Evolutionary conservation across 2,888 invertebrate species (phyloP).

Genomic region (Lithophane socia): DNA sequence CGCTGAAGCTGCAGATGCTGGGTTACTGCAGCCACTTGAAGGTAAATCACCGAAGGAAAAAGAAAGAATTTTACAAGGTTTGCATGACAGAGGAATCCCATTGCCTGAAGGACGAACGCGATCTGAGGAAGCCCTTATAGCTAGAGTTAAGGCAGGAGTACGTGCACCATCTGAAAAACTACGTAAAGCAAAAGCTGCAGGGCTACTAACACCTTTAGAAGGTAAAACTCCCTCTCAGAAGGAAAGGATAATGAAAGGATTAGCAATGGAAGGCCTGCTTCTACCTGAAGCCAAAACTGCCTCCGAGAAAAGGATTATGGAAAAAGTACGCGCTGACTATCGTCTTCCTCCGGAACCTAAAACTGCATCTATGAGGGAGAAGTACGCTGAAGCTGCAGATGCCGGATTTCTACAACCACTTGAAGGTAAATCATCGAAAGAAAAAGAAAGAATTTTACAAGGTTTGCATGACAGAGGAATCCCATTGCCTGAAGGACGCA

Average conservation of each 20-base stretch:
- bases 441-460: slow-evolving; percentile 17
- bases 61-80: too few species aligned
- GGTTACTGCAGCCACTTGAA: too few species aligned
- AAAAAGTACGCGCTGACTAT: neutral
- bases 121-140: neutral
- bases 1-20: too few species aligned
- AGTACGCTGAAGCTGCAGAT: slow-evolving; percentile 11
- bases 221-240: neutral
- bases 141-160: neutral
- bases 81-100: too few species aligned
- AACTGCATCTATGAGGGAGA: neutral
- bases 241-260: neutral
- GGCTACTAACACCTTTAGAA: neutral
- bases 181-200: neutral
- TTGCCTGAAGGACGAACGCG: neutral
- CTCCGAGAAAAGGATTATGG: neutral
- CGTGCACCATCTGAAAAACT: neutral
- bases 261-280: slow-evolving; percentile 8
- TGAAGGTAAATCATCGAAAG: slow-evolving; percentile 15
- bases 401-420: slow-evolving; percentile 4
- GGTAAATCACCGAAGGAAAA: too few species aligned
- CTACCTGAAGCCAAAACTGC: neutral
- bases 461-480: slow-evolving; percentile 28
- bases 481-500: slow-evolving; percentile 25
- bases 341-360: slow-evolving; percentile 12